Percentiles rank a stretch among this genome's conserved stretches.
Conservation (phyloP, 64 coral and sea anemone genomes). For the Actinia tenebrosa region DNA sequence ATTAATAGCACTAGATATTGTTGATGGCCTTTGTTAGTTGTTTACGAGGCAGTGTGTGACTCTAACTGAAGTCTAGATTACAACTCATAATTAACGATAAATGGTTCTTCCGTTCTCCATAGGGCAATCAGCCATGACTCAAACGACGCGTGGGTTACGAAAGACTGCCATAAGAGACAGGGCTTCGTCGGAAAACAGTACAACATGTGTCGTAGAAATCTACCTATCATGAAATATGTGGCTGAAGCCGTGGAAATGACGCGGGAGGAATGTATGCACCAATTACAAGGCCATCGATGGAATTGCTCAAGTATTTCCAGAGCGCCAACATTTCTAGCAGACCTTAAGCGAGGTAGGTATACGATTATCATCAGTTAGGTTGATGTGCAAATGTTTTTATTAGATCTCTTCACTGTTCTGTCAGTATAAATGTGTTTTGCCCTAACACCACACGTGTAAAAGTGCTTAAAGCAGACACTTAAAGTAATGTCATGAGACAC, state of each 20-base stretch:
- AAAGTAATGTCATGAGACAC: background rate
- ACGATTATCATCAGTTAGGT: background rate
- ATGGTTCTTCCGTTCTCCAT: background rate
- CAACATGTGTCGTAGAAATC: constrained; percentile 47
- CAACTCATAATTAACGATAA: constrained; percentile 7
- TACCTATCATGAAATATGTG: constrained; percentile 74
- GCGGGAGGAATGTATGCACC: constrained; percentile 36
- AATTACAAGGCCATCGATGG: constrained; percentile 59
- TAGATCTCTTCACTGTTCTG: background rate
- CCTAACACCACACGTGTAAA: constrained; percentile 41
- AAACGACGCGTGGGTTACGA: constrained; percentile 43
- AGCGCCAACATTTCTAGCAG: constrained; percentile 44
- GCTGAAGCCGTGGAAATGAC: constrained; percentile 69
- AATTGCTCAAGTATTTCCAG: constrained; percentile 56
- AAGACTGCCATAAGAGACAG: constrained; percentile 45
- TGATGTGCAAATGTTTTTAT: constrained; percentile 27
- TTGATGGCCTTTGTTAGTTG: background rate
- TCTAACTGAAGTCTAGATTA: background rate
- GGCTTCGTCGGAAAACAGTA: constrained; percentile 59
- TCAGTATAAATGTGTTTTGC: constrained; percentile 6
- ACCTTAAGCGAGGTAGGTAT: constrained; percentile 57
- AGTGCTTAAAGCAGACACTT: constrained; percentile 27
- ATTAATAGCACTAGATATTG: background rate
- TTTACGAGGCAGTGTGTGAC: background rate
- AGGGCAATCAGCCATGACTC: constrained; percentile 46